Conservation (phyloP, 2,888 invertebrate species). For the Hyposoter didymator region DNA sequence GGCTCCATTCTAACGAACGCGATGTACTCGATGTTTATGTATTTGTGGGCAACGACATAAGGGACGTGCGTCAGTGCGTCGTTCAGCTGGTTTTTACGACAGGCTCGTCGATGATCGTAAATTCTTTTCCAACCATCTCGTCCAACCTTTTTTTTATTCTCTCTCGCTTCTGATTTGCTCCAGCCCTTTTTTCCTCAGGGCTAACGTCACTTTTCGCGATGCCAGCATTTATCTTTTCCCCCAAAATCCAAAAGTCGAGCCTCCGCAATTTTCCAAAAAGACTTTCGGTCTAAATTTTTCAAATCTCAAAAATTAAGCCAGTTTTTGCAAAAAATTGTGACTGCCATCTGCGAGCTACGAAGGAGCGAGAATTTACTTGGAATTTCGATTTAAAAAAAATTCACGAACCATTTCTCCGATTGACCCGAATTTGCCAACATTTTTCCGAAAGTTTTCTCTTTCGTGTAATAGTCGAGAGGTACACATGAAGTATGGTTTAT, state of each 20-base stretch:
- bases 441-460: slow-evolving; percentile 8
- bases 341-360: not conserved
- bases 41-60: not conserved
- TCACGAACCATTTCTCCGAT: not conserved
- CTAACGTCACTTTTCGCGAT: slow-evolving; percentile 21
- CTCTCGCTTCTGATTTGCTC: slow-evolving; percentile 42
- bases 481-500: slow-evolving; percentile 72
- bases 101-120: slow-evolving; percentile 69
- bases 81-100: slow-evolving; percentile 71
- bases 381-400: not conserved
- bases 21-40: slow-evolving; percentile 11
- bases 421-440: slow-evolving; percentile 31
- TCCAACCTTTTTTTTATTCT: slow-evolving; percentile 30
- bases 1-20: slow-evolving; percentile 41
- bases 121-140: slow-evolving; percentile 65
- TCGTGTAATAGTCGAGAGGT: slow-evolving; percentile 20
- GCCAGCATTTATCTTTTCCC: slow-evolving; percentile 34
- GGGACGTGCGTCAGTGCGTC: slow-evolving; percentile 68
- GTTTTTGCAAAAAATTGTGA: not conserved
- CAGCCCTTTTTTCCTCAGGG: slow-evolving; percentile 36
- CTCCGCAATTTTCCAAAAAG: too few species aligned
- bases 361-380: not conserved
- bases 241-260: not conserved
- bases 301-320: not conserved
- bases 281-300: not conserved